A percentile compares a stretch with the other conserved stretches of the same genome.
These are phyloP conservation scores for Pimephales promelas DNA, from an alignment of 2,113 vertebrate species.

Conservation along the genomic window DNA sequence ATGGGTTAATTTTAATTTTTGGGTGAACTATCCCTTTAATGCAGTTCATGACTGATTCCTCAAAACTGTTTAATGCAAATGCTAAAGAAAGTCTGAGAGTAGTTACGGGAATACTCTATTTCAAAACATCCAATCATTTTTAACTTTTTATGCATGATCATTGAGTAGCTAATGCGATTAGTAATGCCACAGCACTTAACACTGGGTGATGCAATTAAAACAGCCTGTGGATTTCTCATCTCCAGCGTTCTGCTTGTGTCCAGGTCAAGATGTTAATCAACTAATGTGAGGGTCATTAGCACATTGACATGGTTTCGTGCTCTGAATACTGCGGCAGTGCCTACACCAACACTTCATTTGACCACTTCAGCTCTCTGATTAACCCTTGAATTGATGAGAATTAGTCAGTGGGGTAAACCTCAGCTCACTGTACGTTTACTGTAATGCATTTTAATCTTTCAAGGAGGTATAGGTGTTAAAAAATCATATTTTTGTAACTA, in stretches of 20 bases:
- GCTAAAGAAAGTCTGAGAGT: neutral
- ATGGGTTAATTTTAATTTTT: too few relatives aligned
- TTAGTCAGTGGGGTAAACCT: neutral
- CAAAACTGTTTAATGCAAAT: neutral
- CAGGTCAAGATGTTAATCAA: conserved; percentile 57
- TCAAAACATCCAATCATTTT: conserved; percentile 27
- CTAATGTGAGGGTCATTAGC: conserved; percentile 52
- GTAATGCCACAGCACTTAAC: conserved; percentile 50
- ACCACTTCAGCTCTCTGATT: conserved; percentile 12
- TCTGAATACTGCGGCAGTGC: conserved; percentile 38
- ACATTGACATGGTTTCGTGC: conserved; percentile 41
- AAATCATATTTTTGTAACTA: neutral
- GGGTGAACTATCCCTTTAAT: too few relatives aligned
- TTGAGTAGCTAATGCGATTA: conserved; percentile 47
- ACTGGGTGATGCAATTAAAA: conserved; percentile 46
- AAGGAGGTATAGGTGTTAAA: neutral
- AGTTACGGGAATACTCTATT: conserved; percentile 6
- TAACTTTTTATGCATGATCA: conserved; percentile 23
- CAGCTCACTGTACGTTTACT: neutral
- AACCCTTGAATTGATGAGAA: conserved; percentile 6
- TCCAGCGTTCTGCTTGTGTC: conserved; percentile 34
- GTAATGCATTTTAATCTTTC: neutral
- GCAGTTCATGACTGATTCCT: neutral
- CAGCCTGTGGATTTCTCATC: conserved; percentile 47
- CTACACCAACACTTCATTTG: conserved; percentile 15